phyloP scores from a whole-genome alignment of 92 coral and sea anemone species.

The Blastomussa wellsi region DNA sequence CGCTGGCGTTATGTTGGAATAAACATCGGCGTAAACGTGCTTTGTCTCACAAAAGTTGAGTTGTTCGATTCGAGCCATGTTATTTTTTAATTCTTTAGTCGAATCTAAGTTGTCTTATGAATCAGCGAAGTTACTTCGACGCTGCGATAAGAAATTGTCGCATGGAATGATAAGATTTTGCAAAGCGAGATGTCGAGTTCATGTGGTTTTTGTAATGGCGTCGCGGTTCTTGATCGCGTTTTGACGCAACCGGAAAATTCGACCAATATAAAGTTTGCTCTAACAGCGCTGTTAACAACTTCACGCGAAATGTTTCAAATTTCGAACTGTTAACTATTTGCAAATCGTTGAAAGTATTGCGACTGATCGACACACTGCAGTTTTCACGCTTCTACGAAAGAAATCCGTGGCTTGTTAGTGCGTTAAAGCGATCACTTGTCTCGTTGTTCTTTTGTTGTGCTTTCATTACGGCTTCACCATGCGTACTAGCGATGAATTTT shows the following conservation, averaged over 20 bases:
- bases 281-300: neutral
- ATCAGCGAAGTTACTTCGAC: neutral
- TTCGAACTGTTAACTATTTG: neutral
- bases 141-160: neutral
- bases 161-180: neutral
- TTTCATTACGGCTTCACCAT: neutral
- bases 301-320: constrained; percentile 2
- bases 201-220: neutral
- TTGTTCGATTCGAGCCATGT: neutral
- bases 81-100: neutral
- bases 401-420: neutral
- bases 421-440: neutral
- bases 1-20: neutral
- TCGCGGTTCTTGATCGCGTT: constrained; percentile 3
- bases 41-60: neutral
- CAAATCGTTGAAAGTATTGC: neutral
- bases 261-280: neutral
- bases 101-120: neutral
- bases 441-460: constrained; percentile 28
- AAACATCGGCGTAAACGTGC: too few species aligned
- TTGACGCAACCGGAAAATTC: neutral
- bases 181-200: neutral
- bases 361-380: neutral
- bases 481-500: constrained; percentile 18
- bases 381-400: neutral